Evolutionary conservation across 2,888 invertebrate genomes (phyloP).

Genomic region (Embidobia sp.): DNA sequence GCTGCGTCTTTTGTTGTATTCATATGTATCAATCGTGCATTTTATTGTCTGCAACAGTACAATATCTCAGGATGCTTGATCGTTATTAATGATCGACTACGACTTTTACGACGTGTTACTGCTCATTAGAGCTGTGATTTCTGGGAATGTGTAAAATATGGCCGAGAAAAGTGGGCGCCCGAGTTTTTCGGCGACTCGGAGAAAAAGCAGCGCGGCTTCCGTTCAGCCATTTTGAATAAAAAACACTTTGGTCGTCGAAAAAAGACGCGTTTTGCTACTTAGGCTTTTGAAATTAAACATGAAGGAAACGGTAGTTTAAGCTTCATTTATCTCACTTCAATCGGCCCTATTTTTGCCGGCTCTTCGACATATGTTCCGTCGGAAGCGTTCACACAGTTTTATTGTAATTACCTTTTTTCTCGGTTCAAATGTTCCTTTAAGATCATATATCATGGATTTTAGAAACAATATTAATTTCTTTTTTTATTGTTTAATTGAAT

Average conservation of each 20-base stretch:
- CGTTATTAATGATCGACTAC: conserved; percentile 45
- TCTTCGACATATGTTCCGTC: background rate
- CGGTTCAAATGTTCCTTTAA: too few species aligned
- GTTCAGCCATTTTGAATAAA: conserved; percentile 39
- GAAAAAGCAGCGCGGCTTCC: conserved; percentile 32
- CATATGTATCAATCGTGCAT: conserved; percentile 2
- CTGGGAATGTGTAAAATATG: conserved; percentile 34
- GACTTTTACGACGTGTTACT: conserved; percentile 23
- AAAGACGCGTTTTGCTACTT: conserved; percentile 14
- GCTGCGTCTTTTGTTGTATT: background rate
- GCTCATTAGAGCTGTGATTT: conserved; percentile 28
- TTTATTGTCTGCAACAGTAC: conserved; percentile 14
- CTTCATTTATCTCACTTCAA: conserved; percentile 40
- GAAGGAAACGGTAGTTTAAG: conserved; percentile 6
- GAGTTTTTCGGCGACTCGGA: conserved; percentile 24
- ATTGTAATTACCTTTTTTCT: conserved; percentile 6
- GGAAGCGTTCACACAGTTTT: background rate
- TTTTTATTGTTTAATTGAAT: too few species aligned
- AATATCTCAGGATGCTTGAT: conserved; percentile 23
- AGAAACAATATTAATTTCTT: too few species aligned
- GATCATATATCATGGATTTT: too few species aligned
- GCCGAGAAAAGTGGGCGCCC: conserved; percentile 27
- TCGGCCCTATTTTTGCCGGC: background rate
- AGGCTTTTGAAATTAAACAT: conserved; percentile 34
- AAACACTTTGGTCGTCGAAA: conserved; percentile 10